Evolutionary conservation across 2,888 invertebrate genomes (phyloP).

Genomic region (Elysia crispata): DNA sequence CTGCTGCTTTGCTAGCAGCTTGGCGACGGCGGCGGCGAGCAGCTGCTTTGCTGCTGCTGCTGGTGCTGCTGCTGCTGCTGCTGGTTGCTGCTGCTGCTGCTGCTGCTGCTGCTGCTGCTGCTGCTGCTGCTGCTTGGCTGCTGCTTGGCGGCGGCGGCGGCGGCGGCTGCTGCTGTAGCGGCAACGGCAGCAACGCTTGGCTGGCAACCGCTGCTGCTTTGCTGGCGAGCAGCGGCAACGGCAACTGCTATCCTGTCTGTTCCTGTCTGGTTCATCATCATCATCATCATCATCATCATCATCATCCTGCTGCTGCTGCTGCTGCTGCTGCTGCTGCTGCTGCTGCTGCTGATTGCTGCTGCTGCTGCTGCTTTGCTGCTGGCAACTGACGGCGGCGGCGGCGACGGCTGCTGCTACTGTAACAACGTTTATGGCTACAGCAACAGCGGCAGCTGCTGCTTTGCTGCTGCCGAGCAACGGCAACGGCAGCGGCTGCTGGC

Average conservation of each 20-base stretch:
- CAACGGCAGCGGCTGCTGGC: background rate
- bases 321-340: slow-evolving; percentile 9
- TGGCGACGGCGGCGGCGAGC: background rate
- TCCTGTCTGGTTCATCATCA: too few species aligned
- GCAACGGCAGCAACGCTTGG: background rate
- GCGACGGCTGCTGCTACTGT: background rate
- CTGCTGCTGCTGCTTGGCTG: too few species aligned
- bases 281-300: too few species aligned
- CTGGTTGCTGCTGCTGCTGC: too few species aligned
- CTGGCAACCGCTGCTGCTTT: background rate
- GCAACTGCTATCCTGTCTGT: background rate
- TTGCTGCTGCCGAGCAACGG: too few species aligned
- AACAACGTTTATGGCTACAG: background rate
- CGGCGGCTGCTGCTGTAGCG: too few species aligned
- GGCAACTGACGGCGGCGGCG: background rate
- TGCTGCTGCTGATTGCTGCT: too few species aligned
- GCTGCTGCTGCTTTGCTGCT: background rate
- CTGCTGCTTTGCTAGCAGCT: background rate
- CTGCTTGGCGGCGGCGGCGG: too few species aligned
- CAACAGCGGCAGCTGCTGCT: background rate
- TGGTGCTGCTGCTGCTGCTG: slow-evolving; percentile 3
- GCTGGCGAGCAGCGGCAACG: too few species aligned
- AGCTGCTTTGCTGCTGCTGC: background rate
- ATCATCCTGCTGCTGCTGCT: too few species aligned
- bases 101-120: slow-evolving; percentile 9